A percentile compares a stretch with the other conserved stretches of the same genome.
These are phyloP conservation scores for Chaetodon trifascialis DNA, from an alignment of 2,113 vertebrate genomes.

Conservation along the genomic window DNA sequence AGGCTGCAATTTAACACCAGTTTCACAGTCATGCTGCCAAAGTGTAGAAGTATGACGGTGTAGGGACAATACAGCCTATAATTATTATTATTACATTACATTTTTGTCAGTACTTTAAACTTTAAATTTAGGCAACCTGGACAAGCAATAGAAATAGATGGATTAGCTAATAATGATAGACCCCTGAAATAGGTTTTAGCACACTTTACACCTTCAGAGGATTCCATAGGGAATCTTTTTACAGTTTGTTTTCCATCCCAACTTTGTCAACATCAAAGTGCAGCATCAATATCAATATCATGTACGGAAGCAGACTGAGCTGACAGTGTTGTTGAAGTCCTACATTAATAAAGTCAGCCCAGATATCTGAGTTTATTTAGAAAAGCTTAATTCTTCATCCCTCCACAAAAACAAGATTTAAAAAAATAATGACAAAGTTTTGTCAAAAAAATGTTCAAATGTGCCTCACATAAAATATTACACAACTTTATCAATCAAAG, in stretches of 20 bases:
- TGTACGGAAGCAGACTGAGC: not conserved
- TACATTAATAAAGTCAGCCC: not conserved
- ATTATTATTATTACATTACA: not conserved
- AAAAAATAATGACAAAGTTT: not conserved
- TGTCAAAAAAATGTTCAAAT: not conserved
- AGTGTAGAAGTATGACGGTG: not conserved
- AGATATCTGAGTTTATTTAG: not conserved
- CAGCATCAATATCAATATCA: not conserved
- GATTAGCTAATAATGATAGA: not conserved
- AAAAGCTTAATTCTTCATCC: not conserved
- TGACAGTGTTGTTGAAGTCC: not conserved
- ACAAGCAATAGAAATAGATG: not conserved
- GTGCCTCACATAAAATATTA: not conserved
- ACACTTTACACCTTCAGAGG: not conserved
- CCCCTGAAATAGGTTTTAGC: not conserved
- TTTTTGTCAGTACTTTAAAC: not conserved
- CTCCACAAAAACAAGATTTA: no score
- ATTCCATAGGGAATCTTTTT: not conserved
- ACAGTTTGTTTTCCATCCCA: not conserved
- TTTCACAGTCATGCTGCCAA: no score
- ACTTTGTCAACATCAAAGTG: not conserved
- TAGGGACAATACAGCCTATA: not conserved
- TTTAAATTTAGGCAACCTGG: not conserved
- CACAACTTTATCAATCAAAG: not conserved
- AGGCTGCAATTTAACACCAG: not conserved